Evolutionary conservation across 92 coral and sea anemone genomes (phyloP), one percentile per base, ranked within the genome.

Genomic region (Parazoanthus atlanticus): DNA sequence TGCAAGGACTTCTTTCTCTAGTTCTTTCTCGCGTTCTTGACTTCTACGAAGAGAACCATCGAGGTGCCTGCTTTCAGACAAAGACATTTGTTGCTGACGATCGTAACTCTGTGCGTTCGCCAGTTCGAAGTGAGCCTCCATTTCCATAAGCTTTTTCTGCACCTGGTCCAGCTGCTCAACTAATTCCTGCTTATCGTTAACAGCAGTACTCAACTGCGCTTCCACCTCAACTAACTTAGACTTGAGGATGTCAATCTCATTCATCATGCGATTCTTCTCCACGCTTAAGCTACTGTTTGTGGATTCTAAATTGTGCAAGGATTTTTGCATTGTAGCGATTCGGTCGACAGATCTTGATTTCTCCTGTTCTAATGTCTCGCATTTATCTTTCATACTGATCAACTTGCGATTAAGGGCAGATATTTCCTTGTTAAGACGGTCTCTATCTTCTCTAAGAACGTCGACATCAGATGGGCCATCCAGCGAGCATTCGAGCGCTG

Each of bases 71-170:
- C 85, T 91, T 81, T 82, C 93, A 13, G 78, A 64, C 33, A 41
- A 65, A 25, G 75, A 86, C 70, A 90, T 23, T 49, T 90, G 90
- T 54, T 65, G 86, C 47, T 64, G 74, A 5, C 77, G 64, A 2
- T 70, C 87, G 25, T 26, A 46, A 16, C 26, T 84, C 4, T 67
- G 40, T 23, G 75, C 29, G 30, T 90, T 93, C 13, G 90, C 90
- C 80, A 96, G 89, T 85, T 95, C 96, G 69, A 92, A 91, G 66
- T 95, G 97, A 5, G 96, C 94, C 67, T 97, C 99, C 66, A 97
- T 75, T 85, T 95, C 94, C 89, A 91, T 52, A 10, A 95, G 89
- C 74, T 86, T 93, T 86, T 94, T 95, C 88, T 89, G 93, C 10
- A 96, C 86, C 33, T 91, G 93, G 6, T 97, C 96, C 75, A 93